A percentile compares a stretch with the other conserved stretches of the same genome.
Conservation (phyloP, 2,797 vertebrate species). For the Coracias cyanogaster region DNA sequence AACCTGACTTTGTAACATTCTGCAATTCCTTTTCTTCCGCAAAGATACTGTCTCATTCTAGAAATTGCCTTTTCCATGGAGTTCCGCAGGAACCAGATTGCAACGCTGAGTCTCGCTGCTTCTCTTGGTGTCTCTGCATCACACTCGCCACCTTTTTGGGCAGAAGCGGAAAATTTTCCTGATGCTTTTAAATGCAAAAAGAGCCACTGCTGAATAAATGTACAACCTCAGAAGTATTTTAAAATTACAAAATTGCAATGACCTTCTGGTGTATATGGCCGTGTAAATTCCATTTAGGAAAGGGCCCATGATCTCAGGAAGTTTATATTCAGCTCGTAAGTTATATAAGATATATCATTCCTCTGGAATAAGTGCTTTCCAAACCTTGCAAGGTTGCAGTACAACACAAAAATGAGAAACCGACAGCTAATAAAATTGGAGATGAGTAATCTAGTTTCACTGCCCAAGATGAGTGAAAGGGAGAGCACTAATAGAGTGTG, state of each 20-base stretch:
- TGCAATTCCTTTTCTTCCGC: not conserved
- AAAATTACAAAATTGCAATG: not conserved
- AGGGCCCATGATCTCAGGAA: not conserved
- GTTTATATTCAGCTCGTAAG: not conserved
- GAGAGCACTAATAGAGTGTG: not conserved
- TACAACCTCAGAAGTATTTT: not conserved
- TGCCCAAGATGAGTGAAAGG: constrained; percentile 28
- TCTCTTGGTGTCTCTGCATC: not conserved
- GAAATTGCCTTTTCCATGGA: not conserved
- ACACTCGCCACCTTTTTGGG: not conserved
- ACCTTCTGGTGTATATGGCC: not conserved
- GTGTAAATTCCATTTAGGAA: not conserved
- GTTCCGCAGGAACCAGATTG: not conserved
- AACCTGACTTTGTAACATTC: not conserved
- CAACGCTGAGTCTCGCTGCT: not conserved
- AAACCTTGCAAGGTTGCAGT: not conserved
- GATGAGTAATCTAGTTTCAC: constrained; percentile 41
- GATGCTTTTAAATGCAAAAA: not conserved
- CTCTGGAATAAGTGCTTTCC: not conserved
- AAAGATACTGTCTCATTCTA: not conserved
- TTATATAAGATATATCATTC: not conserved
- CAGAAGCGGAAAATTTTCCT: not conserved
- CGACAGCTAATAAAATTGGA: constrained; percentile 13
- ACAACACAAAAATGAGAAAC: constrained; percentile 26
- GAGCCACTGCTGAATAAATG: not conserved